A percentile compares a stretch with the other conserved stretches of the same genome.
Evolutionary conservation across 2,113 vertebrate genomes (phyloP).

Genomic region (Arvicanthis niloticus): DNA sequence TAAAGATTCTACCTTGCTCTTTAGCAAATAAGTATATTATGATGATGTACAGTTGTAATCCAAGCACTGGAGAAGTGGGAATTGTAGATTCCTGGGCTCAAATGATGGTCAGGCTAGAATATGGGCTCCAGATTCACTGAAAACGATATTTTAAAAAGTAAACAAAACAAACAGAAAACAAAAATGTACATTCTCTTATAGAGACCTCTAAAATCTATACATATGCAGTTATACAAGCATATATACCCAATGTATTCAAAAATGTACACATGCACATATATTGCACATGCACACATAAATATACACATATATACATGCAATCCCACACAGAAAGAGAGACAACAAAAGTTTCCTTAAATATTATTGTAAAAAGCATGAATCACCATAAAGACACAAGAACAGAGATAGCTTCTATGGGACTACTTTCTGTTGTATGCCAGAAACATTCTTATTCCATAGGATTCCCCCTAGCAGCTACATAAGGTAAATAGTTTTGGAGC

Average conservation of each 20-base stretch:
- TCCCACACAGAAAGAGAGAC: background rate
- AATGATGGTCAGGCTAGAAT: background rate
- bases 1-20: background rate
- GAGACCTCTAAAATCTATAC: background rate
- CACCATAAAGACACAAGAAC: background rate
- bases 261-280: background rate
- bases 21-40: background rate
- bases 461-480: background rate
- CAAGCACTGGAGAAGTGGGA: too few relatives aligned
- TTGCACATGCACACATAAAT: background rate
- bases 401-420: background rate
- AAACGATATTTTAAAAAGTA: background rate
- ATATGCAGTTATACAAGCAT: background rate
- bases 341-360: background rate
- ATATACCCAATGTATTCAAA: background rate
- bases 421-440: background rate
- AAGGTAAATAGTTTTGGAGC: background rate
- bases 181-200: too few relatives aligned
- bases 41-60: background rate
- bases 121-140: background rate
- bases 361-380: background rate
- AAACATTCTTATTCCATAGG: background rate
- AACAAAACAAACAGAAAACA: too few relatives aligned
- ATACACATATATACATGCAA: background rate
- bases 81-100: background rate